Percentiles rank a stretch among this genome's conserved stretches.
Evolutionary conservation across 2,888 invertebrate genomes (phyloP).

Genomic region (Oscheius sp.): DNA sequence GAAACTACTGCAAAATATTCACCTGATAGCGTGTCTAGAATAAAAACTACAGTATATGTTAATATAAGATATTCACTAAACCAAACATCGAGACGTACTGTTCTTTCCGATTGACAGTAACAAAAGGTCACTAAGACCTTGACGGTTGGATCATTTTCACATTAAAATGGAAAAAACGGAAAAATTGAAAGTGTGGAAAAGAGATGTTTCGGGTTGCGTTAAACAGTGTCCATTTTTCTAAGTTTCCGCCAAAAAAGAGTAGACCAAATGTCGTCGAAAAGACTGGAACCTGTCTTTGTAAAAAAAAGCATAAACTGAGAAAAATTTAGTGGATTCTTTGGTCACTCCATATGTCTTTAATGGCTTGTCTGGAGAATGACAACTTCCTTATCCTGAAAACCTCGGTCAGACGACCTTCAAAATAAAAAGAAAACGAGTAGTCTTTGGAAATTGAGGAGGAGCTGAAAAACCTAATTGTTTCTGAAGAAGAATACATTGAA

Average conservation of each 20-base stretch:
- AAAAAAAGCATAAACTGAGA: constrained; percentile 19
- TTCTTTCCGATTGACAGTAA: too few relatives aligned
- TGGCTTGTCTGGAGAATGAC: constrained; percentile 1
- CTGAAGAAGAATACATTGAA: not conserved
- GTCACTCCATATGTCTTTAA: constrained; percentile 13
- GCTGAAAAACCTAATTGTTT: not conserved
- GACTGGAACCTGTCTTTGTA: constrained; percentile 19
- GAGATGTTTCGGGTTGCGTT: not conserved
- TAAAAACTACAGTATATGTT: too few relatives aligned
- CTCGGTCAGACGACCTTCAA: too few relatives aligned
- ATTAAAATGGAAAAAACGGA: not conserved
- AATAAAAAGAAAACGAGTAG: not conserved
- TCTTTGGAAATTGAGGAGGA: not conserved
- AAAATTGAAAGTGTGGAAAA: not conserved
- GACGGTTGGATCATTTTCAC: not conserved
- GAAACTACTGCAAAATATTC: too few relatives aligned
- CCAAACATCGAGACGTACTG: too few relatives aligned
- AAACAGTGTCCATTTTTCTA: constrained; percentile 11
- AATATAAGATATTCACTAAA: too few relatives aligned
- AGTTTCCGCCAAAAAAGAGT: constrained; percentile 17
- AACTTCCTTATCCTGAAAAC: too few relatives aligned
- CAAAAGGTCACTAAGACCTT: not conserved
- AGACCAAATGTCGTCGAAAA: constrained; percentile 24
- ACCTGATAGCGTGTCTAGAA: too few relatives aligned
- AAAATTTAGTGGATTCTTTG: constrained; percentile 22